A percentile compares a stretch with the other conserved stretches of the same genome.
phyloP scores from a whole-genome alignment of 2,888 invertebrate genomes.

The Acleris holmiana region DNA sequence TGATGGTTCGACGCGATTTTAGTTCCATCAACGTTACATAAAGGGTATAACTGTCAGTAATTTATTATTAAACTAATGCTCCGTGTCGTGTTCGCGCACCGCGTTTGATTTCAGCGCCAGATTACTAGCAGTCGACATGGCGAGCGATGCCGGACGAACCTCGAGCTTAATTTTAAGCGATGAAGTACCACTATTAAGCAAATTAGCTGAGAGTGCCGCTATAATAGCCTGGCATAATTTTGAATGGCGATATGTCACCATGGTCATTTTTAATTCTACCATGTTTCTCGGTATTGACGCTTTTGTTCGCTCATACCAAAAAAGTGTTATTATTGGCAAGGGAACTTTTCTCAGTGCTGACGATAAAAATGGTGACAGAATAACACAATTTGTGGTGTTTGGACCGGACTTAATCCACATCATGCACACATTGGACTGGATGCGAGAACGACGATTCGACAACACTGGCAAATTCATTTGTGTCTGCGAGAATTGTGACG shows the following conservation, averaged over 20 bases:
- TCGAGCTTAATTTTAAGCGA: constrained; percentile 36
- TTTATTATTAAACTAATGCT: constrained; percentile 29
- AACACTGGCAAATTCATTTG: constrained; percentile 67
- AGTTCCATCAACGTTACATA: constrained; percentile 19
- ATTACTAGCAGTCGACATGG: constrained; percentile 39
- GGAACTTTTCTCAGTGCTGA: constrained; percentile 47
- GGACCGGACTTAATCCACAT: constrained; percentile 52
- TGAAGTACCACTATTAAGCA: constrained; percentile 37
- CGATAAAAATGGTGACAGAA: constrained; percentile 36
- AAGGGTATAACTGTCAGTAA: constrained; percentile 1
- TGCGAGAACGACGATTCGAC: constrained; percentile 55
- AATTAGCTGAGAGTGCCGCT: constrained; percentile 58
- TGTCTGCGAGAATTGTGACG: constrained; percentile 64
- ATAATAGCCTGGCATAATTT: constrained; percentile 64
- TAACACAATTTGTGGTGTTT: constrained; percentile 61
- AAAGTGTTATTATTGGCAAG: constrained; percentile 54
- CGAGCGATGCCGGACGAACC: constrained; percentile 36
- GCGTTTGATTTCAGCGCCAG: constrained; percentile 37
- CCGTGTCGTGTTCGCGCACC: constrained; percentile 38
- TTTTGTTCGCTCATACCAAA: constrained; percentile 57
- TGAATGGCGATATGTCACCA: constrained; percentile 60
- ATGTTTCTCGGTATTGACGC: constrained; percentile 53
- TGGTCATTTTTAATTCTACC: constrained; percentile 62
- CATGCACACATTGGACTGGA: constrained; percentile 51
- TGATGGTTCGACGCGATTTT: constrained; percentile 8